phyloP scores from a whole-genome alignment of 2,888 invertebrate genomes.

The Oxystoma pomonae region DNA sequence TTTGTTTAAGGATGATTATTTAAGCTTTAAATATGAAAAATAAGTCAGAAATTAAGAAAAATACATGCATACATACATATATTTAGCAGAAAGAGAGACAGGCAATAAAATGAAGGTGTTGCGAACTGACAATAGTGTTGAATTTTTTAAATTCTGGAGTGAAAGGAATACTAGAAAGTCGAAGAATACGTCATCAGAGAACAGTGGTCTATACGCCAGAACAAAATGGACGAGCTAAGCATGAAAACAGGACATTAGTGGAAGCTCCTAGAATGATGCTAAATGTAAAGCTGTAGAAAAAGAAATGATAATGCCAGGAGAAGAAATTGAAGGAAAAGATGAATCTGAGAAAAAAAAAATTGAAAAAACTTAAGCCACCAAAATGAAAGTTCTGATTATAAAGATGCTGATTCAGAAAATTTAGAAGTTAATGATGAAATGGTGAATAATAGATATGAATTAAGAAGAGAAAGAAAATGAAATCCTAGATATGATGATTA shows the following conservation, averaged over 20 bases:
- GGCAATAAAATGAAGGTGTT: too few species aligned
- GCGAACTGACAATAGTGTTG: too few species aligned
- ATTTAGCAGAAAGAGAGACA: background rate
- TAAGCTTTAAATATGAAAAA: too few species aligned
- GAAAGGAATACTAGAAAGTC: background rate
- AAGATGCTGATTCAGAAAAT: background rate
- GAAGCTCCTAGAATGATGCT: too few species aligned
- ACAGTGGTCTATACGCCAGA: background rate
- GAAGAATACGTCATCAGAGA: background rate
- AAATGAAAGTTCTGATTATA: background rate
- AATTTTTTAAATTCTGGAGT: too few species aligned
- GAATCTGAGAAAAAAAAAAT: background rate
- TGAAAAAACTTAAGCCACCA: background rate
- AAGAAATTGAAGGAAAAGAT: background rate
- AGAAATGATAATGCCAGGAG: background rate
- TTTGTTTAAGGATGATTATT: too few species aligned
- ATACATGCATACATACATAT: background rate
- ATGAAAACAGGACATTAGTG: background rate
- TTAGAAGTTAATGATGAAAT: background rate
- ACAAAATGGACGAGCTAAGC: background rate
- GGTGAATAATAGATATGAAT: slow-evolving; percentile 2
- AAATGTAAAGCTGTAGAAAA: background rate
- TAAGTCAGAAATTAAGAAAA: too few species aligned
- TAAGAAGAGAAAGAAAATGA: slow-evolving; percentile 3
- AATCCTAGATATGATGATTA: slow-evolving; percentile 3